Base-by-base conservation (phyloP, 2,797 vertebrate species). In the Thaleichthys pacificus region DNA sequence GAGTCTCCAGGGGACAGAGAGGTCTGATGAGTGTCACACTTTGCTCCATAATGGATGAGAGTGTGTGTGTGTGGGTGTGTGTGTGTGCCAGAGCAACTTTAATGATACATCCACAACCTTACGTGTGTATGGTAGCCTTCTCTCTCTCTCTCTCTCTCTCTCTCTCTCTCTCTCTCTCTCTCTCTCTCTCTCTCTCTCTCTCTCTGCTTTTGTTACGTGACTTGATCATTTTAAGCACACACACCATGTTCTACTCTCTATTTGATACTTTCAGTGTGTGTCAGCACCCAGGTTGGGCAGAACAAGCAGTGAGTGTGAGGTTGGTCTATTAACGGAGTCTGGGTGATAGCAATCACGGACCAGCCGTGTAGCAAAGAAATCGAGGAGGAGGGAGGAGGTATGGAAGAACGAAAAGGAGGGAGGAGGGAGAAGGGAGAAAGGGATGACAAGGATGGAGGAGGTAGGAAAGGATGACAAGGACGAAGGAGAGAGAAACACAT, bases 261-360 rank as follows among this genome's bases (percentile, higher is more conserved):
- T n/a, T 14, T 8, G 19, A 5, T 47, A 21, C 14, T 22, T 47
- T 47, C 14, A 22, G 21, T 47, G 38, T 49, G 38, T 66, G 64
- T 66, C 35, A 66, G 35, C 62, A n/a, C n/a, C 3, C 28, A 30
- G 61, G 24, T 26, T 15, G 49, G 38, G 9, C n/a, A 51, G 47
- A 4, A 17, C 30, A n/a, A 11, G 32, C 63, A 3, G 28, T 2
- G 5, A 3, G 21, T 21, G 60, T 28, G 67, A 71, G 70, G 70
- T 69, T 38, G 67, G 71, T 42, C 61, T 68, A 66, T 75, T 54
- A 47, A 63, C 73, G 76, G 71, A 75, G 77, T 76, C 80, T 78
- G 60, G 35, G 74, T 81, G 77, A 81, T 77, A 65, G 75, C 74
- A 73, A 75, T 71, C 75, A 71, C 72, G 77, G 76, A 83, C 74